Evolutionary conservation across 2,797 vertebrate genomes (phyloP), one percentile per base, ranked within the genome.

Genomic region (Poeciliopsis paucimaculata): DNA sequence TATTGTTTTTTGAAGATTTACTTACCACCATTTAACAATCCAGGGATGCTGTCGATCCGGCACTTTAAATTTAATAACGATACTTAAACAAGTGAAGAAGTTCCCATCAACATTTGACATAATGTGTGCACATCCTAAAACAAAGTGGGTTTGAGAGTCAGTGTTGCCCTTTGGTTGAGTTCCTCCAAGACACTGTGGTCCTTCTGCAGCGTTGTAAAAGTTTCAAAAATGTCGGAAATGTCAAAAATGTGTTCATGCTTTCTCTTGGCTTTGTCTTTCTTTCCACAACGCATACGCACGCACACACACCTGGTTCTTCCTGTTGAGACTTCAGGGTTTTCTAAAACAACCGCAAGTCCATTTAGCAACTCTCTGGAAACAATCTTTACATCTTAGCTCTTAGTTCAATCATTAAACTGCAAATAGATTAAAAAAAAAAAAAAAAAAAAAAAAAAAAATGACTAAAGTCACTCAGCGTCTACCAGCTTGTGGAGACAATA

Each of bases 401-500:
- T 16, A 76, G 77, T 73, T 90, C 62, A 82, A 76, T 77, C 76
- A 79, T 72, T 57, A 80, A 86, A 77, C 51, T 26, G 66, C 79
- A 87, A 81, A 77, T 60, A 72, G 80, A 77, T 72, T 1, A 36
- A 36, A 82, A 49, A 53, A 73, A 82, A 78, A 47, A 86, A 23
- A 36, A 81, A 51, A 53, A 73, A 82, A 78, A 47, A 28, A 82
- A 4, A 47, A 47, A 18, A 55, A 55, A 12, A 12, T 5, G 13
- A 62, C 83, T 87, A 79, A 87, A 81, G 72, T 89, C 81, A 89
- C 87, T 90, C 84, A 87, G 77, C 64, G 60, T 89, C 87, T 84
- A 82, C 71, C 62, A 76, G 7, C 9, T 82, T 76, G n/a, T 77
- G 47, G 78, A 86, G 83, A 72, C 72, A 9, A 62, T 71, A 39